phyloP scores from a whole-genome alignment of 1,140 invertebrate species.

The Drosophila lini region DNA sequence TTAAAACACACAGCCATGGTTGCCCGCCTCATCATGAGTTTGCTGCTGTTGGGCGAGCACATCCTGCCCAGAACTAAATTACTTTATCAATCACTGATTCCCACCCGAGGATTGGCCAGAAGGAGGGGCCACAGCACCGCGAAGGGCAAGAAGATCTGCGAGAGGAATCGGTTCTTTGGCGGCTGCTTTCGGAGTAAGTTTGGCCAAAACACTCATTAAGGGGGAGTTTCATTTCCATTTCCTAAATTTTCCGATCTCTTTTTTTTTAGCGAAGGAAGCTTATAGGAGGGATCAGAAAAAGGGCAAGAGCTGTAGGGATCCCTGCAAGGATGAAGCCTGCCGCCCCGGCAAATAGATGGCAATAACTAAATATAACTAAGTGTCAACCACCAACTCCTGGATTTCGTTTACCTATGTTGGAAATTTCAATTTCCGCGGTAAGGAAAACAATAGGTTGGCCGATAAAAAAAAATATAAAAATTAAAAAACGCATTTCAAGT shows the following conservation, averaged over 20 bases:
- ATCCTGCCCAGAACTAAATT: not conserved
- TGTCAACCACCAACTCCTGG: not conserved
- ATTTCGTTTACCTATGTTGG: not conserved
- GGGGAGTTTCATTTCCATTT: not conserved
- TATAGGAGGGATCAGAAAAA: slow-evolving; percentile 15
- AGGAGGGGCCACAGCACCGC: slow-evolving; percentile 12
- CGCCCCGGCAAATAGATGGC: slow-evolving; percentile 17
- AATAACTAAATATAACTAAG: not conserved
- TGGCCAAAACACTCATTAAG: not conserved
- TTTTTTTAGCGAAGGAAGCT: slow-evolving; percentile 1
- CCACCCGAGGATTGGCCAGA: slow-evolving; percentile 18
- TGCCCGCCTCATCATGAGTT: slow-evolving; percentile 3
- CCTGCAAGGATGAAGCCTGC: slow-evolving; percentile 42
- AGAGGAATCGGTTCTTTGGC: slow-evolving; percentile 23
- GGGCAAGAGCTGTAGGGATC: slow-evolving; percentile 19
- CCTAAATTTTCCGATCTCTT: not conserved
- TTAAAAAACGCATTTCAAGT: not conserved
- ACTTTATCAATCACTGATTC: slow-evolving; percentile 8
- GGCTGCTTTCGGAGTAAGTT: slow-evolving; percentile 47
- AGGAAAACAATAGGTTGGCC: slow-evolving; percentile 2
- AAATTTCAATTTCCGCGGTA: not conserved
- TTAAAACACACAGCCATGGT: not conserved
- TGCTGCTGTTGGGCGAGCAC: slow-evolving; percentile 12
- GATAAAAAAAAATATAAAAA: not conserved
- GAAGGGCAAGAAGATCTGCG: slow-evolving; percentile 17